Base-by-base conservation (phyloP, 2,797 vertebrate species). In the Enteromius thamalakanensis region DNA sequence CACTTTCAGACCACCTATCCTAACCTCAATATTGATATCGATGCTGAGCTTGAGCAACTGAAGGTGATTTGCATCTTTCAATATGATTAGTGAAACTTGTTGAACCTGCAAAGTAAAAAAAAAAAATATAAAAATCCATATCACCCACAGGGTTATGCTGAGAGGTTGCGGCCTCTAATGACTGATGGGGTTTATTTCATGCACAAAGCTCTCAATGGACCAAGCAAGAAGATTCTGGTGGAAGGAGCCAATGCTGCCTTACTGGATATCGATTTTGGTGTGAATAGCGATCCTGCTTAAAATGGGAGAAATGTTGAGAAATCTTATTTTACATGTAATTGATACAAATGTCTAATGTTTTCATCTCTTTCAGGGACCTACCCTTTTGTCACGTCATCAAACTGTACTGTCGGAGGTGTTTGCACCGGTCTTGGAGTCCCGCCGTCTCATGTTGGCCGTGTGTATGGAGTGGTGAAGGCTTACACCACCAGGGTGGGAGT, bases 101-200 rank as follows among this genome's bases (percentile, higher is more conserved):
- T 68, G 23, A 76, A 47, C 7, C 1, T 19, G 3, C 19, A 11
- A 40, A 40, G 37, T 1, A 0, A 40, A 40, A 40, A 40, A 40
- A 40, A 8, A 40, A 9, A 40, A 8, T 5, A 34, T 5, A 8
- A 1, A 37, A 37, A 37, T 37, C 6, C n/a, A 2, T 19, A 82
- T 68, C 26, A 2, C 29, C n/a, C 17, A 19, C 86, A 96, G 96
- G 81, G 0, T 14, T 95, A 90, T 32, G 92, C 93, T 12, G 94
- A 95, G 87, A 88, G 86, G 42, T 88, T 96, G 86, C 93, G 92
- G 3, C 95, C 95, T 47, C 87, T 96, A 76, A 95, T 96, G 87
- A 95, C 94, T 5, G 95, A 96, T 0, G 95, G 96, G 0, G 95
- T 96, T 79, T 96, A 95, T 87, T 96, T 96, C 89, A 96, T 96